Evolutionary conservation across 2,888 invertebrate genomes (phyloP).

Genomic region (Conops quadrifasciatus): DNA sequence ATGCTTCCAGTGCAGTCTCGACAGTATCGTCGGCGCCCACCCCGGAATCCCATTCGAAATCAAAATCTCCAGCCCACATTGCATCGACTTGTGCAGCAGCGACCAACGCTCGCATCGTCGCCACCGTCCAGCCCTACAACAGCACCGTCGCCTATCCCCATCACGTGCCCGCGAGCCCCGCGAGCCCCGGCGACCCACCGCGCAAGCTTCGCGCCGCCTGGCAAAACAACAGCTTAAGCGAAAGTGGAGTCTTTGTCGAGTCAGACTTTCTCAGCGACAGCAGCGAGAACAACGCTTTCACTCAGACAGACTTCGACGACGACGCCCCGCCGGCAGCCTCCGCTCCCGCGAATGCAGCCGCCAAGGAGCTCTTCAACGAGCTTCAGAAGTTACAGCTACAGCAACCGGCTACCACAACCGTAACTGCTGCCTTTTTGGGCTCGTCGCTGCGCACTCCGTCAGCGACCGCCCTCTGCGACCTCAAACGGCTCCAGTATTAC

Average conservation of each 20-base stretch:
- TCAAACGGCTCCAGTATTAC: conserved; percentile 73
- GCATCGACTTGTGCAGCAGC: conserved; percentile 33
- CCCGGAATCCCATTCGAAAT: conserved; percentile 30
- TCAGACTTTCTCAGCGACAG: conserved; percentile 60
- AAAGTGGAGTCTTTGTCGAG: conserved; percentile 80
- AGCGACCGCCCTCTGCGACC: conserved; percentile 56
- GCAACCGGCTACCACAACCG: conserved; percentile 45
- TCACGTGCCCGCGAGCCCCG: conserved; percentile 45
- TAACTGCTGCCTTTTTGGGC: neutral
- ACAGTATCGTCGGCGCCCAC: conserved; percentile 37
- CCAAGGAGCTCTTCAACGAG: conserved; percentile 67
- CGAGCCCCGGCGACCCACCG: conserved; percentile 65
- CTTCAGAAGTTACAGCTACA: conserved; percentile 73
- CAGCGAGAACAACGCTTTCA: conserved; percentile 48
- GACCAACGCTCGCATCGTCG: conserved; percentile 67
- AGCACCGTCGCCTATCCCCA: conserved; percentile 49
- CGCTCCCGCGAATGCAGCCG: conserved; percentile 28
- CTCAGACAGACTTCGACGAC: conserved; percentile 69
- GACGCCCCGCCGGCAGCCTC: conserved; percentile 37
- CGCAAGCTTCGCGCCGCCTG: conserved; percentile 49
- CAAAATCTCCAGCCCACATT: conserved; percentile 19
- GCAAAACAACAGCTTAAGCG: conserved; percentile 70
- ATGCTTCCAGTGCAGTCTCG: conserved; percentile 50
- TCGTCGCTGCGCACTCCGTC: conserved; percentile 15
- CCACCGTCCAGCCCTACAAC: conserved; percentile 73